These are phyloP conservation scores for Conchocele bisecta DNA, from an alignment of 2,888 invertebrate species.

Conservation along the genomic window DNA sequence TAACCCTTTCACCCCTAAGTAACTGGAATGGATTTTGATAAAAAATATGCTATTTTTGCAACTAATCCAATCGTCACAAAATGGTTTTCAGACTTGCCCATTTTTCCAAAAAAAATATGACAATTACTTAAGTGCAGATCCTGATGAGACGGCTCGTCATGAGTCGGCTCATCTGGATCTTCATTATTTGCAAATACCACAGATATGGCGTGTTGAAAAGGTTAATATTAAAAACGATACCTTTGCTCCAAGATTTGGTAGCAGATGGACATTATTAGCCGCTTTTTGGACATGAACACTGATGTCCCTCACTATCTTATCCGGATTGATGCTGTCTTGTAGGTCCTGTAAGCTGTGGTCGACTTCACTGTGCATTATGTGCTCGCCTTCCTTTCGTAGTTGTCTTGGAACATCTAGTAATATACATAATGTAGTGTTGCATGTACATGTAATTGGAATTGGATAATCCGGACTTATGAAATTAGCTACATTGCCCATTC, in stretches of 20 bases:
- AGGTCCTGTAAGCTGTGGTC: conserved; percentile 51
- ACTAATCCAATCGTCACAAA: too few relatives aligned
- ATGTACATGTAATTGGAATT: too few relatives aligned
- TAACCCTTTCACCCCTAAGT: too few relatives aligned
- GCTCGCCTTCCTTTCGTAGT: conserved; percentile 35
- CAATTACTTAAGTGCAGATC: too few relatives aligned
- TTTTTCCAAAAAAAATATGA: too few relatives aligned
- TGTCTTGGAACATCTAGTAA: conserved; percentile 41
- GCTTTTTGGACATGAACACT: conserved; percentile 53
- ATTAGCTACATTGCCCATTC: too few relatives aligned
- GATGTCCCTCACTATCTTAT: conserved; percentile 41
- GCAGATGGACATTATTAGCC: conserved; percentile 43
- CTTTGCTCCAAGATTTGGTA: conserved; percentile 45
- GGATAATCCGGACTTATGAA: too few relatives aligned
- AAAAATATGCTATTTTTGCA: too few relatives aligned
- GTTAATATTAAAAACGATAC: conserved; percentile 34
- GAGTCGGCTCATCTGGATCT: too few relatives aligned
- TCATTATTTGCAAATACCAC: background rate
- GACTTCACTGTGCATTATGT: conserved; percentile 44
- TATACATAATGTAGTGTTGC: background rate
- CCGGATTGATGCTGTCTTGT: conserved; percentile 46
- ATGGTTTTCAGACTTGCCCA: too few relatives aligned
- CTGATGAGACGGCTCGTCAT: too few relatives aligned
- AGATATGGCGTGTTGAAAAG: conserved; percentile 19
- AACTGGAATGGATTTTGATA: too few relatives aligned